A percentile compares a stretch with the other conserved stretches of the same genome.
phyloP scores from a whole-genome alignment of 2,797 vertebrate genomes.

The Antrozous pallidus region DNA sequence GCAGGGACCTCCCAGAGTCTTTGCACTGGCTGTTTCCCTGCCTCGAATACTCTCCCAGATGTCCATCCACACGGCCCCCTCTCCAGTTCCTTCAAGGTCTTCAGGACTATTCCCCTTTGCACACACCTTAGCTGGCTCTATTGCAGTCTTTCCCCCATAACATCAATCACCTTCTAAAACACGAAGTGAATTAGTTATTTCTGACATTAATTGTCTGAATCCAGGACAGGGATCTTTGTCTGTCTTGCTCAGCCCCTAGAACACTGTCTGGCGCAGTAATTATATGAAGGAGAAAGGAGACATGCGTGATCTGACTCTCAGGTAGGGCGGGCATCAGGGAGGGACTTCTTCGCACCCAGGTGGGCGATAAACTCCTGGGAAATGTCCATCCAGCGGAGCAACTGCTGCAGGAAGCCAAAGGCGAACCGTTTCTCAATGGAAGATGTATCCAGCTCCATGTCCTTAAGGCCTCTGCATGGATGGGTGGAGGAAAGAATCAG shows the following conservation, averaged over 20 bases:
- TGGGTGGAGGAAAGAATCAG: background rate
- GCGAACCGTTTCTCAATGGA: conserved; percentile 97
- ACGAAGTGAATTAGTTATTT: background rate
- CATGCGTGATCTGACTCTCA: background rate
- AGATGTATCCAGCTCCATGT: conserved; percentile 96
- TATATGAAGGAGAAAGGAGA: background rate
- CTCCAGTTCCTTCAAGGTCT: background rate
- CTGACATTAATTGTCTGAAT: background rate
- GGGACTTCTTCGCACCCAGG: conserved; percentile 83
- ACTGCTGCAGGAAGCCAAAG: conserved; percentile 95
- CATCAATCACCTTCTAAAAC: background rate
- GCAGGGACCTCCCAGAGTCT: background rate
- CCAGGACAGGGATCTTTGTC: background rate
- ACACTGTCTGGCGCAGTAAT: background rate
- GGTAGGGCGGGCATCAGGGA: accelerated
- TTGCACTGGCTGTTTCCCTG: background rate
- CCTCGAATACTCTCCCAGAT: background rate
- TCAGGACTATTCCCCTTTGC: background rate
- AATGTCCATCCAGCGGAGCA: conserved; percentile 95
- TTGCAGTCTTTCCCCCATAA: background rate
- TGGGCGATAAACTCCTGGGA: conserved; percentile 97
- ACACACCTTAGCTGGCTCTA: background rate
- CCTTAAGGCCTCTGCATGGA: conserved; percentile 90
- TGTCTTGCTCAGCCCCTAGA: background rate
- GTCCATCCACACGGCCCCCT: too few species aligned